Evolutionary conservation across 2,113 vertebrate genomes (phyloP).

Genomic region (Tragulus kanchil): DNA sequence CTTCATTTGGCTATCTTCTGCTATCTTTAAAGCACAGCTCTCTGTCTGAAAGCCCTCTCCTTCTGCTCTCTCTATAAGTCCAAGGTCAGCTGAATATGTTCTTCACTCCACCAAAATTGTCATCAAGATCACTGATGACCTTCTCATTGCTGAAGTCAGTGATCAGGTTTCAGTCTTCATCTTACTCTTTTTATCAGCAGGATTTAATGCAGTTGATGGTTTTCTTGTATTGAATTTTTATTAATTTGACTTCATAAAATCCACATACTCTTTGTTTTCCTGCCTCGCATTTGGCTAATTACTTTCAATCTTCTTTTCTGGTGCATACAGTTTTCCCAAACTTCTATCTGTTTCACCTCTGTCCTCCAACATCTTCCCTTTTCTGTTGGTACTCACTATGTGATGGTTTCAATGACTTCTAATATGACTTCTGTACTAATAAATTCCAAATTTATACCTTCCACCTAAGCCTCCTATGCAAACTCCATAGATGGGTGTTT

Average conservation of each 20-base stretch:
- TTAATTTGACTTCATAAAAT: not conserved
- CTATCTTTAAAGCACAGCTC: not conserved
- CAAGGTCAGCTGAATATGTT: not conserved
- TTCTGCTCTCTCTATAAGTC: not conserved
- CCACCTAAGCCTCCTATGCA: not conserved
- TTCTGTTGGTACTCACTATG: not conserved
- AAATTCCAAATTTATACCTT: not conserved
- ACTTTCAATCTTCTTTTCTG: not conserved
- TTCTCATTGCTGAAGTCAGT: not conserved
- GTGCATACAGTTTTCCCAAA: not conserved
- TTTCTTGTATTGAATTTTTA: not conserved
- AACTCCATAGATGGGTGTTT: not conserved
- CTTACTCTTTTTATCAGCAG: not conserved
- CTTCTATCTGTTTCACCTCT: not conserved
- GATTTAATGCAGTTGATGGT: not conserved
- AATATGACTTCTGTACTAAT: not conserved
- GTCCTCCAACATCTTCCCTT: not conserved
- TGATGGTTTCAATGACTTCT: not conserved
- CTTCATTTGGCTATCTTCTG: not conserved
- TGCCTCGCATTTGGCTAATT: not conserved
- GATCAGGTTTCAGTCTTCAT: not conserved
- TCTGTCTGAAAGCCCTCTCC: not conserved
- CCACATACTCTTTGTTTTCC: not conserved
- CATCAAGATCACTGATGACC: not conserved
- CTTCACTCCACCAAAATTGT: not conserved